Conservation (phyloP, 1,140 invertebrate species). For the Tribolium madens region DNA sequence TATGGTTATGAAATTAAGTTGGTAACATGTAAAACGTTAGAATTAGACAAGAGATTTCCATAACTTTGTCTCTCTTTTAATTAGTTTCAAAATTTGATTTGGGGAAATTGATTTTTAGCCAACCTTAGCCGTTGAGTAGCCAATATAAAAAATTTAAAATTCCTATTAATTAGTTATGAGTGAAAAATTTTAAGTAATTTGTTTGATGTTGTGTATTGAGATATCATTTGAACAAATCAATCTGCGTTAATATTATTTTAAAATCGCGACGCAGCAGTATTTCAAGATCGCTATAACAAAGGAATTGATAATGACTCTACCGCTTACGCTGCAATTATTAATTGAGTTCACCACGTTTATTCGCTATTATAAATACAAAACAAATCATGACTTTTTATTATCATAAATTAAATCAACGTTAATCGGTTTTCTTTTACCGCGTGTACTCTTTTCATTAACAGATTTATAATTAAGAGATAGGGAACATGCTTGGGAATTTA, state of each 20-base stretch:
- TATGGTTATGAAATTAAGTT: too few species aligned
- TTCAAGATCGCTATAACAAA: slow-evolving; percentile 41
- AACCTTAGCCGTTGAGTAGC: too few species aligned
- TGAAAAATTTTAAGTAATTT: background rate
- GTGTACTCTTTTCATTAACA: slow-evolving; percentile 42
- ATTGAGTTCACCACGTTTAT: slow-evolving; percentile 42
- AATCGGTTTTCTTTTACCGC: slow-evolving; percentile 29
- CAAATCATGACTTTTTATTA: slow-evolving; percentile 43
- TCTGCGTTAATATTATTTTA: slow-evolving; percentile 29
- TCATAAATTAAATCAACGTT: slow-evolving; percentile 44
- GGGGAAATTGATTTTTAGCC: too few species aligned
- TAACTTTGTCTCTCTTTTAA: too few species aligned
- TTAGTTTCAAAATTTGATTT: too few species aligned
- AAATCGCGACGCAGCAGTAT: slow-evolving; percentile 29
- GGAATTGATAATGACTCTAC: slow-evolving; percentile 38
- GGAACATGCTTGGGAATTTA: slow-evolving; percentile 18
- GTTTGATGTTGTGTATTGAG: slow-evolving; percentile 21
- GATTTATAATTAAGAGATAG: slow-evolving; percentile 43
- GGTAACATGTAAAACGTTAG: too few species aligned
- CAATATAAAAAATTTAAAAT: too few species aligned
- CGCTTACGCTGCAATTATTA: slow-evolving; percentile 44
- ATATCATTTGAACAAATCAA: slow-evolving; percentile 42
- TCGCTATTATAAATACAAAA: slow-evolving; percentile 39
- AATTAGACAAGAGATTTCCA: too few species aligned
- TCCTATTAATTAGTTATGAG: too few species aligned